Percentiles rank a stretch among this genome's conserved stretches.
These are phyloP conservation scores for Sebastes paucispinis DNA, from an alignment of 2,797 vertebrate species.

Conservation along the genomic window DNA sequence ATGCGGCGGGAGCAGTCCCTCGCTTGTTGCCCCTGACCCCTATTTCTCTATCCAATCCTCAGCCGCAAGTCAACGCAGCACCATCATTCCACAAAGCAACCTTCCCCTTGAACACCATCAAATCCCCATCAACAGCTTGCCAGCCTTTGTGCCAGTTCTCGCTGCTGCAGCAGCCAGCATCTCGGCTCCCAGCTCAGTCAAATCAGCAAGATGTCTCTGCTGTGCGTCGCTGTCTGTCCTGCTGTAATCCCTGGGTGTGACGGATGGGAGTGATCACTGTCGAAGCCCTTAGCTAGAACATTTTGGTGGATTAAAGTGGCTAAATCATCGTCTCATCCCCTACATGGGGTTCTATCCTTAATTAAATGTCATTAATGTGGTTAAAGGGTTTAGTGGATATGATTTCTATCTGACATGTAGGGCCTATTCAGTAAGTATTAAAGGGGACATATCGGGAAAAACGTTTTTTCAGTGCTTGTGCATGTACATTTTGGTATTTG, in stretches of 20 bases:
- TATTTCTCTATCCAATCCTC: slow-evolving; percentile 51
- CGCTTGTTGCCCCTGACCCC: slow-evolving; percentile 33
- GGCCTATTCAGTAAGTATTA: slow-evolving; percentile 37
- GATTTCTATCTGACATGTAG: slow-evolving; percentile 30
- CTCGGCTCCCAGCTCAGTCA: slow-evolving; percentile 57
- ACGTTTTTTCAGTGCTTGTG: no score
- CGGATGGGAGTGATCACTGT: slow-evolving; percentile 61
- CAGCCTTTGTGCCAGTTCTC: slow-evolving; percentile 55
- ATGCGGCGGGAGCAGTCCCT: slow-evolving; percentile 50
- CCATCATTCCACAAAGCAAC: slow-evolving; percentile 24
- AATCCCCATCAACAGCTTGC: slow-evolving; percentile 56
- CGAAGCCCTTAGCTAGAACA: slow-evolving; percentile 52
- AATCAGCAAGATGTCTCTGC: slow-evolving; percentile 62
- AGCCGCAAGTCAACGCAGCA: slow-evolving; percentile 33
- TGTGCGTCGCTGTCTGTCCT: slow-evolving; percentile 53
- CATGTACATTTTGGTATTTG: not conserved
- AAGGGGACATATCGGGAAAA: not conserved
- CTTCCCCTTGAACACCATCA: slow-evolving; percentile 49
- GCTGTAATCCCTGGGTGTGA: slow-evolving; percentile 66
- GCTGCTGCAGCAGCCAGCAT: slow-evolving; percentile 36
- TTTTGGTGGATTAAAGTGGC: slow-evolving; percentile 67
- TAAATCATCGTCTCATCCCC: slow-evolving; percentile 63
- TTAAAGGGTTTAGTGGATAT: slow-evolving; percentile 57
- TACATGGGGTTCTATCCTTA: slow-evolving; percentile 51
- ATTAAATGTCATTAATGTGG: slow-evolving; percentile 67